These are phyloP conservation scores for Platichthys stellatus DNA, from an alignment of 2,113 vertebrate species.

Conservation along the genomic window DNA sequence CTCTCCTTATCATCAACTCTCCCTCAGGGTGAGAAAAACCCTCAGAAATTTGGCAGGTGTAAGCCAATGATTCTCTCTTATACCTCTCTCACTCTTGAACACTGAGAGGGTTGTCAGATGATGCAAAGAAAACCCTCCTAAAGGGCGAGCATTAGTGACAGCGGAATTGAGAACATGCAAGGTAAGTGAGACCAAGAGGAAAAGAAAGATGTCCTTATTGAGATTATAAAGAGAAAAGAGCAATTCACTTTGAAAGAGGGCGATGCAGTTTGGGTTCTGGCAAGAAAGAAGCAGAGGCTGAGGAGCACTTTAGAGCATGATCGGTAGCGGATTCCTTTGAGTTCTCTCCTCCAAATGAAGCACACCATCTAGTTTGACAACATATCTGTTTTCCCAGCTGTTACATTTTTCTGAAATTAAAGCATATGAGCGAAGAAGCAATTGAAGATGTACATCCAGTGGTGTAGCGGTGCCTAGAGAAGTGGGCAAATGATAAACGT, in stretches of 20 bases:
- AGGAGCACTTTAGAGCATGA: slow-evolving; percentile 60
- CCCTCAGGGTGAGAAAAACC: slow-evolving; percentile 8
- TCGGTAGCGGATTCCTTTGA: slow-evolving; percentile 59
- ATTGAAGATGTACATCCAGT: too few relatives aligned
- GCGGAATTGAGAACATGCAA: slow-evolving; percentile 34
- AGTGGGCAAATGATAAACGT: too few relatives aligned
- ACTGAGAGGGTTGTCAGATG: slow-evolving; percentile 63
- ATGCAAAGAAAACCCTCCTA: slow-evolving; percentile 54
- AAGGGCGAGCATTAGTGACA: slow-evolving; percentile 50
- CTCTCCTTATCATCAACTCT: slow-evolving; percentile 15
- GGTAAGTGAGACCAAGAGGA: slow-evolving; percentile 23
- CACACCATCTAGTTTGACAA: not conserved
- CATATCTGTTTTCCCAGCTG: too few relatives aligned
- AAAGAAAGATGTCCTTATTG: slow-evolving; percentile 47
- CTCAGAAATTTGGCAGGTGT: slow-evolving; percentile 39
- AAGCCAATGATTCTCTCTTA: slow-evolving; percentile 42
- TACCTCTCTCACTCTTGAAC: slow-evolving; percentile 34
- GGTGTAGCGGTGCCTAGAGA: too few relatives aligned
- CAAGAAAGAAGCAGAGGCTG: slow-evolving; percentile 38
- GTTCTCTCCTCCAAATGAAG: slow-evolving; percentile 55
- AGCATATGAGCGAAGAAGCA: too few relatives aligned
- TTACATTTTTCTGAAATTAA: too few relatives aligned
- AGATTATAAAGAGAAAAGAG: slow-evolving; percentile 73
- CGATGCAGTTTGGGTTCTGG: slow-evolving; percentile 28
- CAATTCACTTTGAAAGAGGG: slow-evolving; percentile 66